Evolutionary conservation across 2,113 vertebrate species (phyloP), one percentile per base, ranked within the genome.

Genomic region (Progne subis): DNA sequence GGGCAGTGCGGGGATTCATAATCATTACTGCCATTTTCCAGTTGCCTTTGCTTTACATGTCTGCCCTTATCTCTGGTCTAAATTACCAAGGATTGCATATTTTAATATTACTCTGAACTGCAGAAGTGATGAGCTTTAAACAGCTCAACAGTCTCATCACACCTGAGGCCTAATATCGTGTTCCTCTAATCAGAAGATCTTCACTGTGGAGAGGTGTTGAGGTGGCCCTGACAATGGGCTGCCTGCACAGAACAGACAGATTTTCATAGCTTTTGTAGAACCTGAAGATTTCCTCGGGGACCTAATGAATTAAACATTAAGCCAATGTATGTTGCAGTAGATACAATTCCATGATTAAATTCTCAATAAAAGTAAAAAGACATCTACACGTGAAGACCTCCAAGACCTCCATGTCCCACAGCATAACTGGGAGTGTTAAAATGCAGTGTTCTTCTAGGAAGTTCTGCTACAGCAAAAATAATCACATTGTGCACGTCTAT

Each of bases 301-400:
- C 15, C 18, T 70, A 70, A 85, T 88, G 71, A 95, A 96, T 90
- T 93, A 92, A 94, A 77, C 67, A 95, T 82, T 65, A 88, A 88
- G 63, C 12, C 67, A 91, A 87, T 0, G 1, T 57, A 85, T 76
- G 50, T 80, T 68, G 49, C 18, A 14, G 12, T 68, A 94, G 78
- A 68, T 44, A 72, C 2, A 88, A 87, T 87, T 80, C n/a, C 49
- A 63, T 63, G 10, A 95, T 95, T 94, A 91, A 91, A 82, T 89
- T 92, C 44, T n/a, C 63, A 77, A 81, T 80, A 74, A 39, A 86
- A 19, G 14, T 26, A 61, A 91, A 86, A 84, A 34, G 23, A 14
- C n/a, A 74, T 55, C 61, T 41, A 50, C 29, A 52, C 0, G 1
- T 28, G 67, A 91, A 80, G 71, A 86, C 25, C 63, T 85, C 39